Conservation (phyloP, 1,140 invertebrate genomes). For the Prorops nasuta region DNA sequence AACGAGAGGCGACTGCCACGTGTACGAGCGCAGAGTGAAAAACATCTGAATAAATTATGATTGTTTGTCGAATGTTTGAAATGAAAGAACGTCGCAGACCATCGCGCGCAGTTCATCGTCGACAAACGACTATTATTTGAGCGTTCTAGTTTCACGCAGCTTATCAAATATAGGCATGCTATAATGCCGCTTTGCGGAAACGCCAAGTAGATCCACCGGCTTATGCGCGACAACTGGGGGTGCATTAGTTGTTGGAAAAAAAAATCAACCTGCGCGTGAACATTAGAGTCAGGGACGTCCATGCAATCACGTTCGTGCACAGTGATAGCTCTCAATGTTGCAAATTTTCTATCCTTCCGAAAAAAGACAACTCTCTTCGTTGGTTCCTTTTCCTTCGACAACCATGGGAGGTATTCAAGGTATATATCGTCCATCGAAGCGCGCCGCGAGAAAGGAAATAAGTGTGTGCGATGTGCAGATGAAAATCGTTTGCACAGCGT, state of each 20-base stretch:
- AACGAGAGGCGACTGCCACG: too few relatives aligned
- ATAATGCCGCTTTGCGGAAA: conserved; percentile 41
- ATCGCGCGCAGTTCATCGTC: conserved; percentile 22
- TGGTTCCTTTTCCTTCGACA: neutral
- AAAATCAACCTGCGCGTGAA: conserved; percentile 9
- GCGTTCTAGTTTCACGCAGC: conserved; percentile 41
- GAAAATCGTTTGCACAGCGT: too few relatives aligned
- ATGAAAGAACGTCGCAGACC: conserved; percentile 29
- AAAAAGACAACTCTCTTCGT: neutral
- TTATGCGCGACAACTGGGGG: conserved; percentile 8
- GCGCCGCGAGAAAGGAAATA: too few relatives aligned
- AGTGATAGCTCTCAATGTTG: neutral
- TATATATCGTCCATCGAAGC: too few relatives aligned
- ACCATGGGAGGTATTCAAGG: neutral
- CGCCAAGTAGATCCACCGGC: conserved; percentile 29
- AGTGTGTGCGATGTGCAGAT: too few relatives aligned
- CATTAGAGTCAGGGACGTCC: conserved; percentile 25
- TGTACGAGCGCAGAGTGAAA: conserved; percentile 28
- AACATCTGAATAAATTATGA: conserved; percentile 53
- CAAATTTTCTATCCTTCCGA: neutral
- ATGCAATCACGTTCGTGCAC: neutral
- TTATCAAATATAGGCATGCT: conserved; percentile 47
- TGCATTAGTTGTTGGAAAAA: conserved; percentile 26
- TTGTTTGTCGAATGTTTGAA: conserved; percentile 50
- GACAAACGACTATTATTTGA: conserved; percentile 35